These are phyloP conservation scores for Octodonta nipae DNA, from an alignment of 2,888 invertebrate species.

Conservation along the genomic window DNA sequence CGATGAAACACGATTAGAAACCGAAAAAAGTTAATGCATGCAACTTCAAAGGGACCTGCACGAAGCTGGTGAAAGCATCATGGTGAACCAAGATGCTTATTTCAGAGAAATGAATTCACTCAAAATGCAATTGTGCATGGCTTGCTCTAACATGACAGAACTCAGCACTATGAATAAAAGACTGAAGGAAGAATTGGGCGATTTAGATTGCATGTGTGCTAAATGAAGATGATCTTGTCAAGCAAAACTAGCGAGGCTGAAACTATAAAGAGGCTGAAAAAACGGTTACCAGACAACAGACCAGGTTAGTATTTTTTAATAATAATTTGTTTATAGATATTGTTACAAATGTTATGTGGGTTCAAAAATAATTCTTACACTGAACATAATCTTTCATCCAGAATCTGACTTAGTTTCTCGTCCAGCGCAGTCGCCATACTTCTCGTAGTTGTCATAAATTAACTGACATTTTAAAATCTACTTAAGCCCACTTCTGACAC, in stretches of 20 bases:
- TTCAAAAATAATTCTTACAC: too few species aligned
- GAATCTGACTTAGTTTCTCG: too few species aligned
- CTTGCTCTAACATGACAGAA: constrained; percentile 24
- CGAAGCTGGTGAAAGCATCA: constrained; percentile 17
- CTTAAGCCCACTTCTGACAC: too few species aligned
- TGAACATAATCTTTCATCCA: too few species aligned
- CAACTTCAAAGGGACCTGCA: constrained; percentile 25
- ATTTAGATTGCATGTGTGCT: constrained; percentile 23
- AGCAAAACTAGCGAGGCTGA: constrained; percentile 32
- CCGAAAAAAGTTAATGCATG: constrained; percentile 22
- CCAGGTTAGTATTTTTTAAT: too few species aligned
- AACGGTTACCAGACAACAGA: constrained; percentile 9
- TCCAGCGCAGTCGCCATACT: too few species aligned
- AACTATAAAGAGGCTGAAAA: constrained; percentile 22
- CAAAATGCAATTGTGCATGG: constrained; percentile 25
- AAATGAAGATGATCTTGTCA: constrained; percentile 30
- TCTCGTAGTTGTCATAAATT: too few species aligned
- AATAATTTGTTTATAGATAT: too few species aligned
- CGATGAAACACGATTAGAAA: constrained; percentile 23
- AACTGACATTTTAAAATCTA: too few species aligned
- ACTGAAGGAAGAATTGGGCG: constrained; percentile 23
- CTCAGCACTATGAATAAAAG: constrained; percentile 23
- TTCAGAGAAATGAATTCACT: constrained; percentile 23
- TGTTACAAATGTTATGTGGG: too few species aligned
- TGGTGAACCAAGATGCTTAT: constrained; percentile 17